Evolutionary conservation across 1,140 invertebrate genomes (phyloP).

Genomic region (Eurytemora carolleeae): DNA sequence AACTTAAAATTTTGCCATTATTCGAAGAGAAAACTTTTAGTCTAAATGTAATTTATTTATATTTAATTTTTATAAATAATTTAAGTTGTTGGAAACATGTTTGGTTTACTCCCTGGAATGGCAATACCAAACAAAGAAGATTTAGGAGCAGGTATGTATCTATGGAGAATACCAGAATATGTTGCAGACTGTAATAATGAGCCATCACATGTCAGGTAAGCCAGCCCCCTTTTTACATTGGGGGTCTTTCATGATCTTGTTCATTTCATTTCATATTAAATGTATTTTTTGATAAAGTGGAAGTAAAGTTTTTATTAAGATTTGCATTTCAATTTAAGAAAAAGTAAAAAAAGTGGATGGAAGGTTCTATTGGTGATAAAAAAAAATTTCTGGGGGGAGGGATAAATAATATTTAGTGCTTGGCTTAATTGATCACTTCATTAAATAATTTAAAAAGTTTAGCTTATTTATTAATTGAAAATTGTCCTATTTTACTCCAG

Average conservation of each 20-base stretch:
- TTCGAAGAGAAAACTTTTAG: not conserved
- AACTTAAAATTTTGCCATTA: not conserved
- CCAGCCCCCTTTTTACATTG: constrained; percentile 37
- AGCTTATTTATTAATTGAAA: no score
- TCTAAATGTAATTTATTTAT: constrained; percentile 9
- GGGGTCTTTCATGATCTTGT: no score
- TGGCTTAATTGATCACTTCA: no score
- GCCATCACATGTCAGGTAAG: constrained; percentile 38
- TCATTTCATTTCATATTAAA: no score
- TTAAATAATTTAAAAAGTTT: no score
- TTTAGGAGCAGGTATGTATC: no score
- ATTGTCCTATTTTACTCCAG: no score
- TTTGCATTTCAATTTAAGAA: not conserved
- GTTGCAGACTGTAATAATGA: constrained; percentile 67
- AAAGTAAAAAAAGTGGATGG: constrained; percentile 1
- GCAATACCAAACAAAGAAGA: constrained; percentile 1
- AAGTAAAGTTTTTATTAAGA: constrained; percentile 17
- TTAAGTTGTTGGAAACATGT: constrained; percentile 4
- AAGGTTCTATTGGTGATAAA: no score
- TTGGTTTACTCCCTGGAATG: not conserved
- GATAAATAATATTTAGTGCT: no score
- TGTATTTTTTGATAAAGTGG: no score
- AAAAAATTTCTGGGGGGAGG: no score
- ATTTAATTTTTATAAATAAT: no score
- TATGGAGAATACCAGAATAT: constrained; percentile 64